Evolutionary conservation across 92 coral and sea anemone genomes (phyloP), one percentile per base, ranked within the genome.

Genomic region (Zoanthus sociatus): DNA sequence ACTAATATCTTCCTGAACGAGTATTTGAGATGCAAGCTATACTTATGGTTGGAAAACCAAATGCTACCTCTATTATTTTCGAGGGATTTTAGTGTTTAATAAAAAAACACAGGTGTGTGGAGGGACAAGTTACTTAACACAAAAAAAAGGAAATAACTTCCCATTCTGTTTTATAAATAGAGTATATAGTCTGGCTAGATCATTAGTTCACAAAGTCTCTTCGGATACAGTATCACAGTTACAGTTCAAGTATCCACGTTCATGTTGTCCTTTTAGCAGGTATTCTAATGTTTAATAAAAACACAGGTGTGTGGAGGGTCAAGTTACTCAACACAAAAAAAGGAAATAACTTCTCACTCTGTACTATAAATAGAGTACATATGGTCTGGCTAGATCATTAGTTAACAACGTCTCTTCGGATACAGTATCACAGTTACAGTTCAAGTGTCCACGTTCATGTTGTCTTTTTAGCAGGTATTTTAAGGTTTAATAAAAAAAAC

Each of bases 231-330:
- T 26, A 26, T 26, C 26, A 26, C 26, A 26, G 26, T 26, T 26
- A 26, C 26, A 26, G 26, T 26, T 26, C 26, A 26, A 26, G 26
- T 26, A 26, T 26, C 26, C 26, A 26, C 26, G 26, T 26, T 26
- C 26, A 26, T 26, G 26, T 26, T 26, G 26, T 26, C 26, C 26
- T 26, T 26, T 26, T 26, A 26, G 26, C 26, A 26, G 79, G 56
- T 30, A 82, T 82, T 58, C 26, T 79, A 26, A 82, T 82, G 86
- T 82, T 82, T 7, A 82, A 82, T 48, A 82, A 66, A 55, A 82
- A 82, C 42, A 82, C 86, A 30, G 79, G 86, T 33, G 56, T 44
- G 17, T 82, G 86, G 86, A 82, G 78, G 86, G 86, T 64, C 78
- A 58, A 82, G 26, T 26, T 26, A 26, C 11, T 50, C 14, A 82